phyloP scores from a whole-genome alignment of 1,140 invertebrate species.

The Temnothorax curvispinosus region DNA sequence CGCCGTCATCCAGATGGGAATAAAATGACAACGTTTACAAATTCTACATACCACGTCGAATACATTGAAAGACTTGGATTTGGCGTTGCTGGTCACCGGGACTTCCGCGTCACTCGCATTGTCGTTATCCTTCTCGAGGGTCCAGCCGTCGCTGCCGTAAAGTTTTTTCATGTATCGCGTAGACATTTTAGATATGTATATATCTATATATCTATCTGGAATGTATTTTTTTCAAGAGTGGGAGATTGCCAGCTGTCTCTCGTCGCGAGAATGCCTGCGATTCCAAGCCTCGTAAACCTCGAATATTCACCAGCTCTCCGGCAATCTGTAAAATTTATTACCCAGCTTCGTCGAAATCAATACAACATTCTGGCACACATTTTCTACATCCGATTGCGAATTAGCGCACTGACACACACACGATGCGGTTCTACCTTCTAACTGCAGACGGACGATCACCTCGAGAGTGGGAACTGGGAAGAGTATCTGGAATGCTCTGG shows the following conservation, averaged over 20 bases:
- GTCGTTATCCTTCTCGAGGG: conserved; percentile 39
- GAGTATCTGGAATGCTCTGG: neutral
- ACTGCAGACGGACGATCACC: neutral
- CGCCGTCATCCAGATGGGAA: neutral
- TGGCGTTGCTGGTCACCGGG: conserved; percentile 41
- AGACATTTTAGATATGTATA: conserved; percentile 59
- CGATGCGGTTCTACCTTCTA: neutral
- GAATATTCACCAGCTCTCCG: neutral
- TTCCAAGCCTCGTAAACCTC: neutral
- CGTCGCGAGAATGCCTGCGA: neutral
- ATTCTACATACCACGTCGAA: conserved; percentile 65
- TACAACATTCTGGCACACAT: neutral
- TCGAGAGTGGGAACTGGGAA: too few species aligned
- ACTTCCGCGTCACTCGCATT: conserved; percentile 52
- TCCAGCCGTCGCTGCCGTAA: conserved; percentile 59
- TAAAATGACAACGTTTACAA: neutral
- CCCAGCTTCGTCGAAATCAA: neutral
- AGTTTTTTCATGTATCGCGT: conserved; percentile 74
- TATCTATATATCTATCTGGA: neutral
- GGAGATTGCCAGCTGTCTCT: neutral
- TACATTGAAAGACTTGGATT: conserved; percentile 69
- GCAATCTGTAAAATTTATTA: neutral
- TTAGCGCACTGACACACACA: neutral
- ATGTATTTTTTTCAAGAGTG: neutral
- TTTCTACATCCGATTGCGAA: neutral